Evolutionary conservation across 2,888 invertebrate genomes (phyloP).

Genomic region (Apodemia duryi): DNA sequence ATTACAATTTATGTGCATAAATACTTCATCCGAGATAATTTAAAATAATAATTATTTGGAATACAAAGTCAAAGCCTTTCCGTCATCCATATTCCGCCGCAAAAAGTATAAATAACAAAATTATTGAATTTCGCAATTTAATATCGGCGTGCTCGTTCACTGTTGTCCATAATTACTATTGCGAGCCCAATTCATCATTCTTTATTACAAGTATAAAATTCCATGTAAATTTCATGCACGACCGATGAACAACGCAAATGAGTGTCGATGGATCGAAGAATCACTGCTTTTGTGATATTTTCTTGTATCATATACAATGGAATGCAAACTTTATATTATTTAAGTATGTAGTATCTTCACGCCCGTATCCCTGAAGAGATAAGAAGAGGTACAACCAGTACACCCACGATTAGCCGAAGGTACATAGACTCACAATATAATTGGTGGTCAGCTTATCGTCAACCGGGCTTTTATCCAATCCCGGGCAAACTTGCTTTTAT

Average conservation of each 20-base stretch:
- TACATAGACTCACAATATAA: too few relatives aligned
- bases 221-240: slow-evolving; percentile 72
- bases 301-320: slow-evolving; percentile 1
- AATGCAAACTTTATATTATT: background rate
- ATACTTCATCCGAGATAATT: background rate
- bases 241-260: slow-evolving; percentile 11
- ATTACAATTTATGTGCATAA: background rate
- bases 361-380: too few relatives aligned
- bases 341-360: background rate
- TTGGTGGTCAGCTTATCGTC: too few relatives aligned
- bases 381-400: too few relatives aligned
- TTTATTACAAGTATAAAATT: slow-evolving; percentile 76
- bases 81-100: slow-evolving; percentile 12
- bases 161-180: slow-evolving; percentile 73
- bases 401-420: too few relatives aligned
- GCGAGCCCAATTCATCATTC: slow-evolving; percentile 76
- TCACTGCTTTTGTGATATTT: slow-evolving; percentile 10
- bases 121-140: slow-evolving; percentile 72
- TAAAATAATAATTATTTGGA: background rate
- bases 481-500: too few relatives aligned
- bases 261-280: slow-evolving; percentile 9
- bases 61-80: slow-evolving; percentile 10
- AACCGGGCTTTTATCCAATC: too few relatives aligned
- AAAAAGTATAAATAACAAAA: slow-evolving; percentile 56
- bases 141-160: slow-evolving; percentile 62